phyloP scores from a whole-genome alignment of 2,797 vertebrate genomes.

The Silurus lanzhouensis region DNA sequence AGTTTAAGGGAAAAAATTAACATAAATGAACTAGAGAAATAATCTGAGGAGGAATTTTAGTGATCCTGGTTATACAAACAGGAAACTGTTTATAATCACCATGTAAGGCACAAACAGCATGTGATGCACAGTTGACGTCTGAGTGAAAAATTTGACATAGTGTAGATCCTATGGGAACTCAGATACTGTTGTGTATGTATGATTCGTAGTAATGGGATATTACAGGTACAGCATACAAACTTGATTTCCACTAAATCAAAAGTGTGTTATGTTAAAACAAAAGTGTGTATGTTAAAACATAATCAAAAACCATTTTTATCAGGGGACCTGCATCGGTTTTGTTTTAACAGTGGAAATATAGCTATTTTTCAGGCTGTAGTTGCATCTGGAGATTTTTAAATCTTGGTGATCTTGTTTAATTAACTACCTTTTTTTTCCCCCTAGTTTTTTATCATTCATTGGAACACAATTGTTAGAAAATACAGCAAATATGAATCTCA shows the following conservation, averaged over 20 bases:
- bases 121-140: not conserved
- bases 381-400: not conserved
- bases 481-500: constrained; percentile 53
- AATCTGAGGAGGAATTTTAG: constrained; percentile 1
- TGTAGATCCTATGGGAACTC: constrained; percentile 39
- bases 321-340: not conserved
- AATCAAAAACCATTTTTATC: not conserved
- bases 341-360: constrained; percentile 21
- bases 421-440: constrained; percentile 21
- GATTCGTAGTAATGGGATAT: not conserved
- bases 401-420: constrained; percentile 18
- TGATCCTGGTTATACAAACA: constrained; percentile 24
- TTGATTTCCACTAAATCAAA: not conserved
- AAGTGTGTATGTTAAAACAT: not conserved
- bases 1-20: constrained; percentile 31
- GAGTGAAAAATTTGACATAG: not conserved
- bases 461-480: constrained; percentile 15
- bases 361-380: not conserved
- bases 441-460: not conserved
- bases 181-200: constrained; percentile 21
- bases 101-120: not conserved
- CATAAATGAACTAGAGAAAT: constrained; percentile 42
- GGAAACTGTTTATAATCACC: constrained; percentile 6
- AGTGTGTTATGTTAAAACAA: not conserved
- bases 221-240: not conserved